Percentiles rank a stretch among this genome's conserved stretches.
phyloP scores from a whole-genome alignment of 2,797 vertebrate genomes.

The Holocentrus rufus region DNA sequence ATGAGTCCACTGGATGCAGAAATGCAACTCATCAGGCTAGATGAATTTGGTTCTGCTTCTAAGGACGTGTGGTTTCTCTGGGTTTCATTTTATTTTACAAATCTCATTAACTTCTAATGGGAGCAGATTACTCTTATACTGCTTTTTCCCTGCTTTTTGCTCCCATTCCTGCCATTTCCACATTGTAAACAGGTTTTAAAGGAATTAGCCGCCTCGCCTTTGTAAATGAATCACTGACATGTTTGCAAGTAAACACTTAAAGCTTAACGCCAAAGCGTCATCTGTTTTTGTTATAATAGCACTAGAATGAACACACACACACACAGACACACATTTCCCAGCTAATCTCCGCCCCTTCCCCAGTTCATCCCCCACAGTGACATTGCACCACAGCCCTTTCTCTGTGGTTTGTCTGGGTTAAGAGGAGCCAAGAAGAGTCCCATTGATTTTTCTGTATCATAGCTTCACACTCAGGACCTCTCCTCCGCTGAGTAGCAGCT shows the following conservation, averaged over 20 bases:
- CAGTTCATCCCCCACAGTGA: conserved; percentile 48
- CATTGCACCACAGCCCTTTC: conserved; percentile 37
- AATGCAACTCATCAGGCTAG: no score
- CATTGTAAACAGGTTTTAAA: not conserved
- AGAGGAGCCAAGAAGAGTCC: conserved; percentile 33
- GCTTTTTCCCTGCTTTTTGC: not conserved
- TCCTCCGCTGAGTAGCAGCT: conserved; percentile 34
- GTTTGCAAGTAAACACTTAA: not conserved
- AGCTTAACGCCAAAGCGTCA: not conserved
- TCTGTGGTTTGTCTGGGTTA: conserved; percentile 30
- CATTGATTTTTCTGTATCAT: conserved; percentile 41
- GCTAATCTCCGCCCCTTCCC: conserved; percentile 39
- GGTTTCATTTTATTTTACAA: not conserved
- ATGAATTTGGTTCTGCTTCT: not conserved
- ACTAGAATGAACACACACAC: not conserved
- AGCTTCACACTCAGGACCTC: conserved; percentile 34
- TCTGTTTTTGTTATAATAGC: conserved; percentile 15
- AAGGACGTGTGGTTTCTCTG: not conserved
- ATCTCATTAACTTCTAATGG: not conserved
- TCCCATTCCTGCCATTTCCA: not conserved
- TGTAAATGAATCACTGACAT: not conserved
- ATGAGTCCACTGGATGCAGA: no score
- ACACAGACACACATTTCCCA: conserved; percentile 9
- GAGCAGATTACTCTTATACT: not conserved
- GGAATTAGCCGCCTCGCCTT: not conserved